phyloP scores from a whole-genome alignment of 1,140 invertebrate species.

The Drosophila sechellia region DNA sequence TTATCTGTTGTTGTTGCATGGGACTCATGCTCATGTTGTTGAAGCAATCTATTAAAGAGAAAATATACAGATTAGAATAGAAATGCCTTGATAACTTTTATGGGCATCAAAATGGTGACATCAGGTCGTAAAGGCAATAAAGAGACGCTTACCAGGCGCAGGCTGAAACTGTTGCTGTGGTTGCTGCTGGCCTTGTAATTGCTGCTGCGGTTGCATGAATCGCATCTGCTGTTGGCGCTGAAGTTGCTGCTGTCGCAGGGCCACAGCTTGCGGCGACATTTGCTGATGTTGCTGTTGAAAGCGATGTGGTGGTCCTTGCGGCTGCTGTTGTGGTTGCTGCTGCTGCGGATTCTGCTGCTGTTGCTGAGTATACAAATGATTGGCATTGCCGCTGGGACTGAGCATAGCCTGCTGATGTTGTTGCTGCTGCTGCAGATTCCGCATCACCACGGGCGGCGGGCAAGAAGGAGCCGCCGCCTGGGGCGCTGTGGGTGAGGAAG shows the following conservation, averaged over 20 bases:
- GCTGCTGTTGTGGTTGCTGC: constrained; percentile 38
- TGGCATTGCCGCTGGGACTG: constrained; percentile 65
- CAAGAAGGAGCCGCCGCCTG: constrained; percentile 28
- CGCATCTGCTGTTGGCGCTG: constrained; percentile 62
- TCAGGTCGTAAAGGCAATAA: not conserved
- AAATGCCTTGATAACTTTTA: not conserved
- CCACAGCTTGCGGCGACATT: constrained; percentile 42
- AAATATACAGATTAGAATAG: not conserved
- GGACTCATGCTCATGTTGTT: constrained; percentile 52
- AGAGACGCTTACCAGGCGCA: constrained; percentile 45
- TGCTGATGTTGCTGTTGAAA: constrained; percentile 68
- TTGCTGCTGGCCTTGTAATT: constrained; percentile 57
- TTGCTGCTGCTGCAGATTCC: constrained; percentile 72
- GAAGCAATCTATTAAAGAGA: constrained; percentile 55
- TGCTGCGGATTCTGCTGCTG: constrained; percentile 64
- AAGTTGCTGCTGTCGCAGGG: constrained; percentile 81
- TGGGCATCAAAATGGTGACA: not conserved
- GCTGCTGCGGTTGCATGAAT: constrained; percentile 68
- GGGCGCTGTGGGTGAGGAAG: constrained; percentile 72
- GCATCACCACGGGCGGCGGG: constrained; percentile 55
- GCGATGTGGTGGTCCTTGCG: constrained; percentile 45
- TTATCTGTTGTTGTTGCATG: constrained; percentile 53
- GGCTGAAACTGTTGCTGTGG: constrained; percentile 60
- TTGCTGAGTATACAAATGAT: constrained; percentile 67
- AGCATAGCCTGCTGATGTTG: constrained; percentile 65